phyloP scores from a whole-genome alignment of 2,888 invertebrate species.

The Stenodera caucasica region DNA sequence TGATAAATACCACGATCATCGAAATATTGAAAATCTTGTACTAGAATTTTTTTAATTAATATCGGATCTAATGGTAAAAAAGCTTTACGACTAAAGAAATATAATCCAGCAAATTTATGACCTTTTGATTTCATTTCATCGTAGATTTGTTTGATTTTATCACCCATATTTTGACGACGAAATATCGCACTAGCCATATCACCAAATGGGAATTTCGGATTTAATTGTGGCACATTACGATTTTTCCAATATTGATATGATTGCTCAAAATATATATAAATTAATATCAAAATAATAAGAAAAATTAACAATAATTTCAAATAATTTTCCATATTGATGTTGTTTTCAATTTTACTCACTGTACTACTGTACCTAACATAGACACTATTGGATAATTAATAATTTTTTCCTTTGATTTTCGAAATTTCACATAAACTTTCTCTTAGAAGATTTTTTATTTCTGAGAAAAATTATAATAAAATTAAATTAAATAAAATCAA shows the following conservation, averaged over 20 bases:
- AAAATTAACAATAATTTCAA: background rate
- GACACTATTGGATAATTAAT: no score
- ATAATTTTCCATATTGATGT: background rate
- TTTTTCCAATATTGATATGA: slow-evolving; percentile 64
- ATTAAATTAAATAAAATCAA: no score
- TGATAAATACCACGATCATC: slow-evolving; percentile 66
- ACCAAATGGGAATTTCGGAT: slow-evolving; percentile 67
- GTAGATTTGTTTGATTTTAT: slow-evolving; percentile 64
- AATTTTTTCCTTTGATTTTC: background rate
- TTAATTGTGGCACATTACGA: slow-evolving; percentile 60
- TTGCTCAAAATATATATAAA: slow-evolving; percentile 52
- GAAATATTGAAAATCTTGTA: slow-evolving; percentile 64
- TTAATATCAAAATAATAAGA: slow-evolving; percentile 9
- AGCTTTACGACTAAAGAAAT: slow-evolving; percentile 64
- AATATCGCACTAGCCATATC: slow-evolving; percentile 61
- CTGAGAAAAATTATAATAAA: no score
- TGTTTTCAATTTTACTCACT: slow-evolving; percentile 14
- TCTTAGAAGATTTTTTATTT: background rate
- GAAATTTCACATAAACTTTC: background rate
- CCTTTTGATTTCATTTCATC: slow-evolving; percentile 54
- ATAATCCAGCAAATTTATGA: slow-evolving; percentile 61
- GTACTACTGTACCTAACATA: no score
- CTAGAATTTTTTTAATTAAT: slow-evolving; percentile 62
- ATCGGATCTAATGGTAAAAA: slow-evolving; percentile 65
- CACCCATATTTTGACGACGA: slow-evolving; percentile 62